Conservation (phyloP, 1,140 invertebrate genomes). For the Pararge aegeria region DNA sequence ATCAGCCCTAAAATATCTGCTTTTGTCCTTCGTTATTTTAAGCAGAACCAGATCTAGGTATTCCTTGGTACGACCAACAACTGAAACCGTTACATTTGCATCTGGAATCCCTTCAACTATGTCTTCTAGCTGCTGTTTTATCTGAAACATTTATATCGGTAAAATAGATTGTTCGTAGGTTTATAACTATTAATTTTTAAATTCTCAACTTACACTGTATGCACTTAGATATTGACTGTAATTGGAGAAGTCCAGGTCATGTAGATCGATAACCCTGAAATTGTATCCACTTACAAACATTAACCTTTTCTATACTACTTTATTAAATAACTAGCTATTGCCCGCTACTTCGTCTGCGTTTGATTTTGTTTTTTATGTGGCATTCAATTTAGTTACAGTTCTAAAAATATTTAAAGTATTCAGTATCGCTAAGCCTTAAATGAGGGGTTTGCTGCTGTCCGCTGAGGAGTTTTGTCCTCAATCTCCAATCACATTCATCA, state of each 20-base stretch:
- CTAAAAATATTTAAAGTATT: no score
- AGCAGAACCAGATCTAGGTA: slow-evolving; percentile 59
- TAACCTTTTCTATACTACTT: no score
- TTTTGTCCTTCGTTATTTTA: slow-evolving; percentile 39
- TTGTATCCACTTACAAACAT: no score
- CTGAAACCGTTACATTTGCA: slow-evolving; percentile 45
- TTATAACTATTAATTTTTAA: no score
- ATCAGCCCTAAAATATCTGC: slow-evolving; percentile 35
- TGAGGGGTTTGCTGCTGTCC: no score
- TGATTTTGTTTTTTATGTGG: no score
- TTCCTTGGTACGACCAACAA: slow-evolving; percentile 50
- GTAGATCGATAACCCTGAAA: neutral
- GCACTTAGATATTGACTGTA: slow-evolving; percentile 16
- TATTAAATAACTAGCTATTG: no score
- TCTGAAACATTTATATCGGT: slow-evolving; percentile 31
- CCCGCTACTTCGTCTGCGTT: no score
- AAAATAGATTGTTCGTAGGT: neutral
- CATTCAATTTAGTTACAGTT: no score
- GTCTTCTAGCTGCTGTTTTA: slow-evolving; percentile 35
- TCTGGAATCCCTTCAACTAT: slow-evolving; percentile 30
- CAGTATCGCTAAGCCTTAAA: no score
- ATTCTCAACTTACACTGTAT: slow-evolving; percentile 30
- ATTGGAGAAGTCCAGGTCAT: neutral
- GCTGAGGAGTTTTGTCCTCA: no score
- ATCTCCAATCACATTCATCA: no score